Evolutionary conservation across 2,888 invertebrate species (phyloP).

Genomic region (Galerucella pusilla): DNA sequence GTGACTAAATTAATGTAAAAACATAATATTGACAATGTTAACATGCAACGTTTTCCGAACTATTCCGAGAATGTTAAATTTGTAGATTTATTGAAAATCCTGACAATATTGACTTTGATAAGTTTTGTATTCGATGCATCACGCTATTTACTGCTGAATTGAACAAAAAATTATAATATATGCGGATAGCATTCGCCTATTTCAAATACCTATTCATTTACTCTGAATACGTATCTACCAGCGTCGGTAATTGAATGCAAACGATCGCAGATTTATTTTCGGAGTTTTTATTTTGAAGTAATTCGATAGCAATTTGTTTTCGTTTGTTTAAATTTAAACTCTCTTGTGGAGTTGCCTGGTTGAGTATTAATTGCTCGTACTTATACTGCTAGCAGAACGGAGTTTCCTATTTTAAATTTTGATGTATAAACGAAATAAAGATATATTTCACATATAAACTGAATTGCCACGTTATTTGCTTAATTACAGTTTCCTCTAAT

Average conservation of each 20-base stretch:
- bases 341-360: neutral
- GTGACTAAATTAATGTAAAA: no score
- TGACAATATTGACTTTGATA: neutral
- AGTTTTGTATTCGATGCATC: neutral
- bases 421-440: no score
- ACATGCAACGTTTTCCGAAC: no score
- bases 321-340: neutral
- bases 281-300: neutral
- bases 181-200: neutral
- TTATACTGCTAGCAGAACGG: no score
- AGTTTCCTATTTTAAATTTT: no score
- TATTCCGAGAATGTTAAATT: no score
- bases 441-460: no score
- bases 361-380: no score
- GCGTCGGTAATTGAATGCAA: constrained; percentile 12
- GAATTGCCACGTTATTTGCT: no score
- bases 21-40: no score
- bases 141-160: neutral
- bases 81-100: no score
- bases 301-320: constrained; percentile 17
- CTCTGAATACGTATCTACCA: constrained; percentile 1
- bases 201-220: neutral
- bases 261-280: constrained; percentile 17
- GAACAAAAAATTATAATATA: neutral
- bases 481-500: no score